These are phyloP conservation scores for Andrena dorsata DNA, from an alignment of 2,888 invertebrate genomes.

Conservation along the genomic window DNA sequence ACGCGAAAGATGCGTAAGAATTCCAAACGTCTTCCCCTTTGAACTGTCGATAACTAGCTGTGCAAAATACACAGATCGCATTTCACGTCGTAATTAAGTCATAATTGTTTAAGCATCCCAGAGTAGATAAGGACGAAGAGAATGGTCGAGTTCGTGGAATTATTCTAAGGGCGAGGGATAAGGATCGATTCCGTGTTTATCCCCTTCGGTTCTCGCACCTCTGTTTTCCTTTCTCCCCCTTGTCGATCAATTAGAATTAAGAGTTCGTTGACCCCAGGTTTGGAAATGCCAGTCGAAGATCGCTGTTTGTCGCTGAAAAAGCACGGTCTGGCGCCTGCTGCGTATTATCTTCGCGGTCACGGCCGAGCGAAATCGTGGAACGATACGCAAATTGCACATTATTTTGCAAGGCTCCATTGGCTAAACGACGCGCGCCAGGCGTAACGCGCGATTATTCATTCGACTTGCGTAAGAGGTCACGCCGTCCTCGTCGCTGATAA, in stretches of 20 bases:
- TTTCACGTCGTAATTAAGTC: neutral
- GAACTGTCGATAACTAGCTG: slow-evolving; percentile 10
- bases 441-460: slow-evolving; percentile 37
- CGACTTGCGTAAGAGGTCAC: slow-evolving; percentile 53
- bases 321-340: slow-evolving; percentile 25
- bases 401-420: slow-evolving; percentile 53
- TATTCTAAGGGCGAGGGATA: too few relatives aligned
- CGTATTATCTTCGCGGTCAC: slow-evolving; percentile 8
- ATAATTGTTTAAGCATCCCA: too few relatives aligned
- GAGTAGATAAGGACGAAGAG: too few relatives aligned
- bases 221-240: neutral
- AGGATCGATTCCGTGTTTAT: neutral
- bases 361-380: slow-evolving; percentile 19
- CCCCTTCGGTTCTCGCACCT: neutral
- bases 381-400: slow-evolving; percentile 57
- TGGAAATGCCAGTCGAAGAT: neutral
- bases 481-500: slow-evolving; percentile 40
- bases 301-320: slow-evolving; percentile 33
- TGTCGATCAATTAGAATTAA: neutral
- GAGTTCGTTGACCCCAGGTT: neutral
- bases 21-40: slow-evolving; percentile 1
- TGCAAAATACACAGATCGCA: neutral
- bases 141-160: too few relatives aligned
- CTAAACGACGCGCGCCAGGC: slow-evolving; percentile 29
- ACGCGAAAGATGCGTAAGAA: neutral